A percentile compares a stretch with the other conserved stretches of the same genome.
Conservation (phyloP, 2,797 vertebrate species). For the Erpetoichthys calabaricus region DNA sequence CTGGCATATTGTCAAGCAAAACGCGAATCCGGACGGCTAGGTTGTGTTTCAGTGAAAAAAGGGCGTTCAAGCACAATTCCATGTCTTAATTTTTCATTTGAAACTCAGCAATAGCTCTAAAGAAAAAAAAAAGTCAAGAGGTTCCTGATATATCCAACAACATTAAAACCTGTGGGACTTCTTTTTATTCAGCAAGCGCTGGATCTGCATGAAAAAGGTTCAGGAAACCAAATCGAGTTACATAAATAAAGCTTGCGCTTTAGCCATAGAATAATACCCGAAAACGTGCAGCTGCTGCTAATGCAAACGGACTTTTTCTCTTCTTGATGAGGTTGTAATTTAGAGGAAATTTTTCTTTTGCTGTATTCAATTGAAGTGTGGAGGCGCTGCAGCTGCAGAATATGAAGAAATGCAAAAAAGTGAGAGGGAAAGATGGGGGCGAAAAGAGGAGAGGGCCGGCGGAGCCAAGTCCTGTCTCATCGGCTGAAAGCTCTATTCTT, state of each 20-base stretch:
- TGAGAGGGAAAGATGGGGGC: constrained; percentile 18
- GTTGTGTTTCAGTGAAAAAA: too few relatives aligned
- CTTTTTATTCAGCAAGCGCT: constrained; percentile 16
- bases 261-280: constrained; percentile 17
- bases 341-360: constrained; percentile 22
- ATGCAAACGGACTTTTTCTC: constrained; percentile 22
- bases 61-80: background rate
- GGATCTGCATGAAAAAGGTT: constrained; percentile 18
- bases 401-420: constrained; percentile 9
- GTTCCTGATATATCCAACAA: constrained; percentile 10
- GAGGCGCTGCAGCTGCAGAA: constrained; percentile 26
- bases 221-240: constrained; percentile 13
- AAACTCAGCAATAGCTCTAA: constrained; percentile 20
- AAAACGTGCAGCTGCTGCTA: constrained; percentile 30
- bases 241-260: constrained; percentile 13
- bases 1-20: too few relatives aligned
- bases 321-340: constrained; percentile 22
- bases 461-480: constrained; percentile 55
- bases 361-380: constrained; percentile 12
- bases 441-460: constrained; percentile 31
- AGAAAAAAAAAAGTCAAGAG: constrained; percentile 20
- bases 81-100: background rate
- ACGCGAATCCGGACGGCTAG: too few relatives aligned
- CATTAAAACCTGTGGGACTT: constrained; percentile 15
- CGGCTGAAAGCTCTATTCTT: constrained; percentile 52